These are phyloP conservation scores for Xanthorhoe designata DNA, from an alignment of 2,888 invertebrate species.

Conservation along the genomic window DNA sequence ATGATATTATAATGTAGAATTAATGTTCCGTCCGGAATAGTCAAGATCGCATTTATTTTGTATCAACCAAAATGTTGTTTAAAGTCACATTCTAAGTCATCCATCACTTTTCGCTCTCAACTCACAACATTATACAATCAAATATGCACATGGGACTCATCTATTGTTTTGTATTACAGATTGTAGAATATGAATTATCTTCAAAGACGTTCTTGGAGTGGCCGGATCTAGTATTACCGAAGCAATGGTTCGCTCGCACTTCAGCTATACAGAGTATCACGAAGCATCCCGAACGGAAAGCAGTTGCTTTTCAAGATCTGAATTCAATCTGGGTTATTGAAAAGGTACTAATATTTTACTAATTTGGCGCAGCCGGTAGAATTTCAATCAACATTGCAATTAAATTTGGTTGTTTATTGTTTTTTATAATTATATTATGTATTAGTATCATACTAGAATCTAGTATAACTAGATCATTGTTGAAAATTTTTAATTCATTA, in stretches of 20 bases:
- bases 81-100: too few species aligned
- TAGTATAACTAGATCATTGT: too few species aligned
- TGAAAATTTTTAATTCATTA: too few species aligned
- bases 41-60: too few species aligned
- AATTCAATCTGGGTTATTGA: constrained; percentile 85
- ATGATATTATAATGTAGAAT: too few species aligned
- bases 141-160: neutral
- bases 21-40: too few species aligned
- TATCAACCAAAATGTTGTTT: too few species aligned
- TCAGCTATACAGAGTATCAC: constrained; percentile 87
- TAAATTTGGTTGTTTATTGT: neutral
- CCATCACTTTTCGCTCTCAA: too few species aligned
- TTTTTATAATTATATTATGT: too few species aligned
- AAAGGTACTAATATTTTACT: constrained; percentile 39
- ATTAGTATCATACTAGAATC: too few species aligned
- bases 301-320: constrained; percentile 91
- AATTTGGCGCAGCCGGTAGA: constrained; percentile 12
- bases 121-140: too few species aligned
- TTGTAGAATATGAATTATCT: constrained; percentile 91
- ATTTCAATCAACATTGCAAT: neutral
- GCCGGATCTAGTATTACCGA: constrained; percentile 84
- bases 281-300: constrained; percentile 87
- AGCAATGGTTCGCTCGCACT: constrained; percentile 85
- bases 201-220: constrained; percentile 87
- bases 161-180: constrained; percentile 66